Evolutionary conservation across 2,888 invertebrate species (phyloP), one percentile per base, ranked within the genome.

Genomic region (Cremastobaeus sp.): DNA sequence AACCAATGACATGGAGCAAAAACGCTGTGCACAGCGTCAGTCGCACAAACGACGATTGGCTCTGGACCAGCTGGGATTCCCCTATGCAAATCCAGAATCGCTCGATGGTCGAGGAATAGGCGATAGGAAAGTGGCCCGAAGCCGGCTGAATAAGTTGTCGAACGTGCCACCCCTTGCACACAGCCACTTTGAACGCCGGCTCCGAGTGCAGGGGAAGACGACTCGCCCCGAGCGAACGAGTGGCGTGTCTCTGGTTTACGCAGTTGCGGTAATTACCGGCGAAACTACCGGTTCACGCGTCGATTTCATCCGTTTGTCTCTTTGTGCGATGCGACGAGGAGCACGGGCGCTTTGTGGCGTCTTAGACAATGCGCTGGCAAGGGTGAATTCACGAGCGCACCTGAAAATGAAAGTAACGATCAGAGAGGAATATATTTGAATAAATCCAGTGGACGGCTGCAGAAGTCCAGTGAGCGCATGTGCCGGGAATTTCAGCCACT

Each of bases 21-120:
- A 83, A 83, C 81, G 73, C 81, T 84, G 83, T 83, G 82, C 80
- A 84, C 82, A 48, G 25, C 25, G 4, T 3, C 25, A n/a, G n/a
- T n/a, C n/a, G n/a, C n/a, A n/a, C n/a, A n/a, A n/a, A n/a, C n/a
- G n/a, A n/a, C n/a, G n/a, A n/a, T n/a, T n/a, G n/a, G n/a, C n/a
- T n/a, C n/a, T n/a, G n/a, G n/a, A n/a, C n/a, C n/a, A n/a, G n/a
- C n/a, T n/a, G n/a, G n/a, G n/a, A n/a, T n/a, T n/a, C n/a, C n/a
- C n/a, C n/a, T n/a, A n/a, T n/a, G n/a, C n/a, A n/a, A n/a, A n/a
- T n/a, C n/a, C n/a, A n/a, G n/a, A n/a, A n/a, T n/a, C n/a, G n/a
- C n/a, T n/a, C n/a, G n/a, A n/a, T n/a, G n/a, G n/a, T n/a, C n/a
- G n/a, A n/a, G n/a, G n/a, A n/a, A n/a, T n/a, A n/a, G n/a, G n/a